Percentiles rank a stretch among this genome's conserved stretches.
These are phyloP conservation scores for Iselma pallidipennis DNA, from an alignment of 2,888 invertebrate genomes.

Conservation along the genomic window DNA sequence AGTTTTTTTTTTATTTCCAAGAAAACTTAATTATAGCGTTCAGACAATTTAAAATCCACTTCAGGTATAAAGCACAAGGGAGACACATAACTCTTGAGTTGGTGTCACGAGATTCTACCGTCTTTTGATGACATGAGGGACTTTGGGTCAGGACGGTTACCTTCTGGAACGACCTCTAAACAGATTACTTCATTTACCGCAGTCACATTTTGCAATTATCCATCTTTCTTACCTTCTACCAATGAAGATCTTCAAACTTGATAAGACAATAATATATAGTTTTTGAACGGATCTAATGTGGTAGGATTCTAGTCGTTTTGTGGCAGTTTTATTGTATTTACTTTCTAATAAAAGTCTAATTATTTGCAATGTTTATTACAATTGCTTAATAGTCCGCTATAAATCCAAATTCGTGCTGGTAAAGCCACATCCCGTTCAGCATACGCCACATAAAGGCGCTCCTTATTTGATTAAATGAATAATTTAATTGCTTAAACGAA, in stretches of 20 bases:
- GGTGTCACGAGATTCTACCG: constrained; percentile 24
- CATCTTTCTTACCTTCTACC: neutral
- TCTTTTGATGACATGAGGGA: constrained; percentile 43
- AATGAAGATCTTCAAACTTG: too few relatives aligned
- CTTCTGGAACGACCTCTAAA: constrained; percentile 40
- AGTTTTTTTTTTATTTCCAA: neutral
- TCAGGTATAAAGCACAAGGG: constrained; percentile 33
- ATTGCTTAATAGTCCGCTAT: constrained; percentile 26
- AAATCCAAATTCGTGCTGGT: constrained; percentile 27
- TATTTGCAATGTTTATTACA: constrained; percentile 29
- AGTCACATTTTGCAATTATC: neutral
- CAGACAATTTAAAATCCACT: constrained; percentile 29
- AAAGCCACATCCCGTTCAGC: constrained; percentile 21
- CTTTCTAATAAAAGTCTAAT: constrained; percentile 15
- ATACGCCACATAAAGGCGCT: constrained; percentile 29
- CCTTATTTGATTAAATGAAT: constrained; percentile 37
- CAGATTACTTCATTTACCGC: constrained; percentile 37
- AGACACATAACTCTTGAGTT: constrained; percentile 26
- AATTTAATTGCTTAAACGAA: constrained; percentile 34
- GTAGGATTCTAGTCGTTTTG: neutral
- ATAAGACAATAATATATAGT: too few relatives aligned
- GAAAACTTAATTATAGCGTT: constrained; percentile 12
- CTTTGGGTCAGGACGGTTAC: constrained; percentile 35
- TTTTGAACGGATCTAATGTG: too few relatives aligned
- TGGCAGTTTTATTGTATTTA: constrained; percentile 12